Conservation (phyloP, 2,888 invertebrate species). For the Bellardia pandia region DNA sequence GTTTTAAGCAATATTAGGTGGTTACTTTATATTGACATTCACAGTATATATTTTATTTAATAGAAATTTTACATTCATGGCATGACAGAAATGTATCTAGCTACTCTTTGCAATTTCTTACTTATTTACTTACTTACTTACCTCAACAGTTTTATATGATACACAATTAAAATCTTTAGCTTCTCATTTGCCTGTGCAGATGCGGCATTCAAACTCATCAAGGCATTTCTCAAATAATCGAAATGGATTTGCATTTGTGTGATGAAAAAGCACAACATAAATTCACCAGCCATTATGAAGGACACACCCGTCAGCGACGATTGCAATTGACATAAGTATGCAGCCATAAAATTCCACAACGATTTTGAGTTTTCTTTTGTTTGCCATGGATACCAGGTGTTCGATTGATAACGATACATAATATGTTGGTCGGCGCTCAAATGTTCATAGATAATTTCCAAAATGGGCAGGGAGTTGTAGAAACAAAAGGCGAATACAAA, state of each 20-base stretch:
- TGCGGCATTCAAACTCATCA: conserved; percentile 75
- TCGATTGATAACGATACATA: conserved; percentile 77
- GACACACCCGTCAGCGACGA: conserved; percentile 76
- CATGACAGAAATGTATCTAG: background rate
- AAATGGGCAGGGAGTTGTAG: conserved; percentile 78
- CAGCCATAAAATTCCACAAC: conserved; percentile 63
- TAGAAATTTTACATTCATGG: background rate
- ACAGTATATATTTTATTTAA: no score
- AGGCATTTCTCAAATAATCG: conserved; percentile 76
- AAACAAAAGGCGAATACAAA: conserved; percentile 75
- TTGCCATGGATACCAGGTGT: conserved; percentile 82
- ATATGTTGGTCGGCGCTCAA: conserved; percentile 64
- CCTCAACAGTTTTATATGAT: conserved; percentile 78
- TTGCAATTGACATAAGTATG: conserved; percentile 76
- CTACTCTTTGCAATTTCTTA: background rate
- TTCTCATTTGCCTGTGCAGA: conserved; percentile 73
- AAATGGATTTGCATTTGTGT: conserved; percentile 79
- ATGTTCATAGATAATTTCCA: conserved; percentile 75
- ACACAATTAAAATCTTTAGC: conserved; percentile 76
- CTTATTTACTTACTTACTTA: conserved; percentile 21
- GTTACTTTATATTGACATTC: no score
- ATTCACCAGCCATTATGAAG: conserved; percentile 77
- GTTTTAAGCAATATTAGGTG: no score
- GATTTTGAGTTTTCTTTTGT: conserved; percentile 69
- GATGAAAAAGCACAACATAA: conserved; percentile 77